Base-by-base conservation (phyloP, 2,113 vertebrate species). In the Mus musculus region DNA sequence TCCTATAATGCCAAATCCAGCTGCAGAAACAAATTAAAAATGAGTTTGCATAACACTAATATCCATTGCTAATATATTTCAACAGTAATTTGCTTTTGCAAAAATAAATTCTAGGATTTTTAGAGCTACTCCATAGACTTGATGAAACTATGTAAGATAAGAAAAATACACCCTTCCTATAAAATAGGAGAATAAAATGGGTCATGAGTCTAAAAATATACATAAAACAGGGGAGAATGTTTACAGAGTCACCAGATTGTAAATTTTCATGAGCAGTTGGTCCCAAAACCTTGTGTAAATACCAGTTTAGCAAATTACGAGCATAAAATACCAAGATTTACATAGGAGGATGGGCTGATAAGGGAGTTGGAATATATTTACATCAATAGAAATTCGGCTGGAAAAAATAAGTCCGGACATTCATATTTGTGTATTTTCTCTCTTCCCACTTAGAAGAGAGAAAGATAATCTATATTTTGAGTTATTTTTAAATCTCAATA, bases 241-340 rank as follows among this genome's bases (percentile, higher is more conserved):
- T 94, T 95, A 59, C 81, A 95, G 56, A 95, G 90, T 92, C 30
- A 90, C 72, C n/a, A 82, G 73, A 69, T 93, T 30, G 13, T 94
- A 95, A 84, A 96, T 96, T 96, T 93, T 92, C 71, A 86, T 94
- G 71, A 92, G 71, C 49, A 92, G 6, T 93, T 95, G n/a, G 85
- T 72, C 56, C 90, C 84, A 93, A 96, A 93, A 86, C 4, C 94
- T 95, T 95, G 30, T 94, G 94, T 90, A 96, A 96, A 92, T 95
- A 94, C 71, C 80, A 94, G 52, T 93, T 78, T 89, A 87, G 63
- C 36, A 93, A 96, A 95, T 95, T 92, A 90, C n/a, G 63, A n/a
- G 12, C 76, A 95, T 86, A 92, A 95, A 95, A 95, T 94, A 92
- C 30, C 65, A 94, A 46, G 88, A 85, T 97, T 96, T 93, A 72